Conservation (phyloP, 1,140 invertebrate genomes). For the Hycleus phaleratus region DNA sequence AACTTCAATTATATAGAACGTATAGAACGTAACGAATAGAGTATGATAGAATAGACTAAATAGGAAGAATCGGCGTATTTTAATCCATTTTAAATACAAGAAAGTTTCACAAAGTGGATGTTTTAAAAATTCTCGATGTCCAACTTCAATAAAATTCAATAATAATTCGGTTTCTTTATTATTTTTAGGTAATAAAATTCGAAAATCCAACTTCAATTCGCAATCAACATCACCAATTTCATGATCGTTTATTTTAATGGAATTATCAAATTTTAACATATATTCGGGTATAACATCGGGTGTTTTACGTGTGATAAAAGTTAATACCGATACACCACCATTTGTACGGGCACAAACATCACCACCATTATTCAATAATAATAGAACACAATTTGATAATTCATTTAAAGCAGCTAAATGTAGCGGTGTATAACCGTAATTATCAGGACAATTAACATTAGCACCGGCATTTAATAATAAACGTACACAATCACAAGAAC, state of each 20-base stretch:
- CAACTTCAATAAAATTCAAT: slow-evolving; percentile 67
- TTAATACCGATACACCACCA: slow-evolving; percentile 68
- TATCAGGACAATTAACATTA: slow-evolving; percentile 66
- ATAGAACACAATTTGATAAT: slow-evolving; percentile 64
- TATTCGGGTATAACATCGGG: slow-evolving; percentile 69
- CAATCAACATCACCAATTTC: slow-evolving; percentile 77
- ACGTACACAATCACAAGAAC: slow-evolving; percentile 62
- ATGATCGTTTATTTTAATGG: slow-evolving; percentile 69
- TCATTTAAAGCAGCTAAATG: slow-evolving; percentile 81
- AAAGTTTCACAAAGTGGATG: slow-evolving; percentile 77
- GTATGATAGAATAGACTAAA: slow-evolving; percentile 71
- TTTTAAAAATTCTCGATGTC: slow-evolving; percentile 64
- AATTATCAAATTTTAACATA: slow-evolving; percentile 62
- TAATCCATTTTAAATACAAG: slow-evolving; percentile 71
- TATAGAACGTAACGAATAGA: slow-evolving; percentile 65
- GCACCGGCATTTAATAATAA: slow-evolving; percentile 59
- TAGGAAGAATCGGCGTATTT: slow-evolving; percentile 76
- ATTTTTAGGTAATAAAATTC: slow-evolving; percentile 54
- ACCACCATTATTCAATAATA: slow-evolving; percentile 69
- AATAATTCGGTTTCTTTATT: slow-evolving; percentile 59
- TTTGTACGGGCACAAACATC: slow-evolving; percentile 74
- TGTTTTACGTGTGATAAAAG: slow-evolving; percentile 71
- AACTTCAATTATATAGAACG: slow-evolving; percentile 56
- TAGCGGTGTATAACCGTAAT: slow-evolving; percentile 71
- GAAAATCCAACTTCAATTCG: slow-evolving; percentile 69